Evolutionary conservation across 35 echinoderm and acorn worm species (phyloP), one percentile per base, ranked within the genome.

Genomic region (Holothuria glaberrima): DNA sequence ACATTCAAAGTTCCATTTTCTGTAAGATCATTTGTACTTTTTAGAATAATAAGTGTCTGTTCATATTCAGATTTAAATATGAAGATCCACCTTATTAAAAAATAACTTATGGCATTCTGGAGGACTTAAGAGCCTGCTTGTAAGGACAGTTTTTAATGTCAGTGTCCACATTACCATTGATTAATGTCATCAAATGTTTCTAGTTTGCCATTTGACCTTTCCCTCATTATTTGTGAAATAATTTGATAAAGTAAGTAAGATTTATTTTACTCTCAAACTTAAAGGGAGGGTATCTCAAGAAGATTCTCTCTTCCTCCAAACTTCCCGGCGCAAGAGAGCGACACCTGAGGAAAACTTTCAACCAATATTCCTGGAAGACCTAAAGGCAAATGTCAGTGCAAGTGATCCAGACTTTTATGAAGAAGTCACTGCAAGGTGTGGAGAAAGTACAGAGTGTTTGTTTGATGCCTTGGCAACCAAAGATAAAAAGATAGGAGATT

Each of bases 381-480:
- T 78, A 20, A 24, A 41, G 38, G 20, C 20, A 48, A 21, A 78
- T 0, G 74, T 33, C 22, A n/a, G 50, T 38, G 41, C 3, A 48
- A 50, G 38, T 28, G 74, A 78, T 28, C 12, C 44, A 19, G 36
- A 78, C 0, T 78, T 78, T 24, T 78, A 78, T 28, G 29, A 48
- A 0, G 41, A 78, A 5, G 27, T 78, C 5, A 4, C 9, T 41
- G 36, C 4, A 10, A 54, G 10, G 0, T 30, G 66, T 27, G 31
- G 66, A 17, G 21, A 9, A 16, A 69, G 66, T 27, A 1, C 25
- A 6, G 66, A 30, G 21, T 30, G 25, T 21, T 13, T 69, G 66
- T 69, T 25, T 69, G 25, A 33, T 69, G 31, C 66, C 20, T 69
- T 33, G 66, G 90, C 90, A 24, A 91, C 90, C 21, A 48, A 59